A percentile compares a stretch with the other conserved stretches of the same genome.
Evolutionary conservation across 53 echinoderm and acorn worm genomes (phyloP).

Genomic region (Antedon mediterranea): DNA sequence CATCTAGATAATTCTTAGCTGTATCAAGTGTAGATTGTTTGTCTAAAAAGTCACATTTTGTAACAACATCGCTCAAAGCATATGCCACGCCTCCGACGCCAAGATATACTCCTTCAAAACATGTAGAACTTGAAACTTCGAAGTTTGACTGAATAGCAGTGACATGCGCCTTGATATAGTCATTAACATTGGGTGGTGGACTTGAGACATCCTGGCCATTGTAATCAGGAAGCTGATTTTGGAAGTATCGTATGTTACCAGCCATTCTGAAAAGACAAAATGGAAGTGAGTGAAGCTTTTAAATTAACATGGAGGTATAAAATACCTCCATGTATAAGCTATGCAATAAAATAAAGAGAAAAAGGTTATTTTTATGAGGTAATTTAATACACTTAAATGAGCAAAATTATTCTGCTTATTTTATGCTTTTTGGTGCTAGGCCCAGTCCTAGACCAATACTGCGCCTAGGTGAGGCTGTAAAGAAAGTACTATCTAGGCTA

Average conservation of each 20-base stretch:
- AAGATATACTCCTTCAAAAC: not conserved
- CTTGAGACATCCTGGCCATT: not conserved
- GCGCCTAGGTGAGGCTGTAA: too few species aligned
- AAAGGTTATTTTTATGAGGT: too few species aligned
- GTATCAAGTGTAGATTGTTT: not conserved
- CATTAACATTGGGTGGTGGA: not conserved
- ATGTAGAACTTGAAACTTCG: not conserved
- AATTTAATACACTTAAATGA: too few species aligned
- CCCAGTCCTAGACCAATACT: too few species aligned
- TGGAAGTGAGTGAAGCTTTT: too few species aligned
- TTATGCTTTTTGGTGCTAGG: too few species aligned
- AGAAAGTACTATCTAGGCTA: too few species aligned
- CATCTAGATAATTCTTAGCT: slow-evolving; percentile 21
- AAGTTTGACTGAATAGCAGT: not conserved
- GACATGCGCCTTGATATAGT: not conserved
- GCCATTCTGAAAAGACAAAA: not conserved
- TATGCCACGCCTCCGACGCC: not conserved
- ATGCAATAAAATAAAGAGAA: too few species aligned
- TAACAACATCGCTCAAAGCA: not conserved
- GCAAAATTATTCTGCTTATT: too few species aligned
- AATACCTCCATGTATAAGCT: too few species aligned
- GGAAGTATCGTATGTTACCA: not conserved
- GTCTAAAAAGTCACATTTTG: not conserved
- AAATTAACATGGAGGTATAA: too few species aligned
- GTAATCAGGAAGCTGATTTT: not conserved